Base-by-base conservation (phyloP, 2,888 invertebrate genomes). In the Aleiodes testaceus region DNA sequence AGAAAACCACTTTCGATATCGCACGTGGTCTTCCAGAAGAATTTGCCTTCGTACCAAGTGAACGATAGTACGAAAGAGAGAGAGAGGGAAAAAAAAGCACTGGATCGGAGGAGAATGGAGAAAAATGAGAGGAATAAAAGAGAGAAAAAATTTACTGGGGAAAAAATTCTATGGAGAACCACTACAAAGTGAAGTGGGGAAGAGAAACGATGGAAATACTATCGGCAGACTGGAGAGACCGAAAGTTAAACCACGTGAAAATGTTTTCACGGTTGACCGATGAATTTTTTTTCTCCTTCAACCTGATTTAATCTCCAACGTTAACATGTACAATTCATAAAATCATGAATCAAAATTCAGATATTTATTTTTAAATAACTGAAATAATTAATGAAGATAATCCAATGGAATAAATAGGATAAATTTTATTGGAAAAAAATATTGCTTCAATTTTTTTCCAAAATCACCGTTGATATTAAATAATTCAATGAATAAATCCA, bases 21-120 rank as follows among this genome's bases (percentile, higher is more conserved):
- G 65, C 50, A 74, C 75, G 72, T 72, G 75, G 73, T 77, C 73
- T 75, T 72, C 70, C 70, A 69, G 72, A 75, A 75, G 75, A 74
- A 74, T 77, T 75, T 72, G 61, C 18, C 68, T 52, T 64, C 47
- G 52, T 18, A 70, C 55, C 65, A 30, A 53, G 26, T 44, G 53
- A 47, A 42, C 49, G 55, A 42, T 61, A 42, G 61, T 18, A 47
- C 18, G 20, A 18, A n/a, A 6, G 36, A 30, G 14, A 14, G 36
- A 26, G 49, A 36, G 11, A 9, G 7, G 2, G 11, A 36, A 36
- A 36, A 6, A 11, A 55, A 55, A 7, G 4, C 4, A 1, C 12
- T 16, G 52, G 12, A n/a, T 36, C 16, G 14, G 20, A 18, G 12
- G 45, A 64, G 53, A 20, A 16, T 18, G 47, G 52, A 44, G 18